Conservation (phyloP, 1,140 invertebrate species). For the Nylanderia fulva region DNA sequence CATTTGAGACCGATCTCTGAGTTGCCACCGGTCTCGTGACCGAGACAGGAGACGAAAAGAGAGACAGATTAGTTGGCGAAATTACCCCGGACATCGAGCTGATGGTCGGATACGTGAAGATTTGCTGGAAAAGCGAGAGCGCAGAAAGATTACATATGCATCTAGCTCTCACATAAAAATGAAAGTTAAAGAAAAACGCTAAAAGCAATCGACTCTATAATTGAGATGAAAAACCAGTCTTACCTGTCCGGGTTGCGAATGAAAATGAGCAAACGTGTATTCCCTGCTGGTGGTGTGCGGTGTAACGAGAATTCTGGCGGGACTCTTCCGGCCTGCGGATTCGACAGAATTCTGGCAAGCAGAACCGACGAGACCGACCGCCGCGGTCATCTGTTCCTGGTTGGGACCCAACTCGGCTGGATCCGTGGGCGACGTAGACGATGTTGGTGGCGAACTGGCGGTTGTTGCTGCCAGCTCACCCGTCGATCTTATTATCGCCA, state of each 20-base stretch:
- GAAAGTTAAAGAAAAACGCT: neutral
- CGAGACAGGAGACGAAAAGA: slow-evolving; percentile 93
- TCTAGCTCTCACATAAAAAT: too few species aligned
- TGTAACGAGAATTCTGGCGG: slow-evolving; percentile 84
- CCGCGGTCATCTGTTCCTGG: slow-evolving; percentile 83
- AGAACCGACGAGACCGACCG: slow-evolving; percentile 84
- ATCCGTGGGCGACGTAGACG: slow-evolving; percentile 87
- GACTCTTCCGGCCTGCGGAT: slow-evolving; percentile 84
- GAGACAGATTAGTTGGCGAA: slow-evolving; percentile 95
- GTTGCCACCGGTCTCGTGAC: slow-evolving; percentile 89
- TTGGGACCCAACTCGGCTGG: slow-evolving; percentile 79
- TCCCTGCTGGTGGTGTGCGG: slow-evolving; percentile 88
- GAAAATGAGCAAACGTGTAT: slow-evolving; percentile 96
- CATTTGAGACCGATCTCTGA: slow-evolving; percentile 85
- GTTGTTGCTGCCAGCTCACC: slow-evolving; percentile 86
- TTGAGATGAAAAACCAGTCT: slow-evolving; percentile 69
- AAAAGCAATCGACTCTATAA: neutral
- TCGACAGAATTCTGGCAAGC: slow-evolving; percentile 85
- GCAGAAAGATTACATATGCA: neutral
- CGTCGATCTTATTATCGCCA: slow-evolving; percentile 97
- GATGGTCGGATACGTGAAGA: slow-evolving; percentile 95
- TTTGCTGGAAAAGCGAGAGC: slow-evolving; percentile 86
- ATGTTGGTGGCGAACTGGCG: slow-evolving; percentile 88
- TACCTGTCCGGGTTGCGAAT: slow-evolving; percentile 95
- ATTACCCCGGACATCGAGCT: slow-evolving; percentile 94